Percentiles rank a stretch among this genome's conserved stretches.
Conservation (phyloP, 2,888 invertebrate genomes). For the Drosophila parthenogenetica region DNA sequence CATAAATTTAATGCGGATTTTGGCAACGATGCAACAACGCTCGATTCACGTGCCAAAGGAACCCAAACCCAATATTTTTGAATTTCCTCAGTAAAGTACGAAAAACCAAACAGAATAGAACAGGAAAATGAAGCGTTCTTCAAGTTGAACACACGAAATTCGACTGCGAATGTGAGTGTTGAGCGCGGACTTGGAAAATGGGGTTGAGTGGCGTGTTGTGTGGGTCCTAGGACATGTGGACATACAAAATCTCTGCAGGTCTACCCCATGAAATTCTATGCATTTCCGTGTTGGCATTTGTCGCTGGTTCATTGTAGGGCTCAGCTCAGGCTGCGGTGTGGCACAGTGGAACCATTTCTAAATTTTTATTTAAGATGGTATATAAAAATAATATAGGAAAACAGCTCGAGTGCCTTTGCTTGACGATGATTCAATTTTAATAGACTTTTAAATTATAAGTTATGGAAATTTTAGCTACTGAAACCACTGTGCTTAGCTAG, state of each 20-base stretch:
- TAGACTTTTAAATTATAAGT: too few species aligned
- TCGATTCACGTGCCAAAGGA: constrained; percentile 69
- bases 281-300: constrained; percentile 81
- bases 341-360: too few species aligned
- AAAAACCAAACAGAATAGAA: background rate
- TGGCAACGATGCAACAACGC: constrained; percentile 79
- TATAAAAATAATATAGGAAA: too few species aligned
- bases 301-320: constrained; percentile 68
- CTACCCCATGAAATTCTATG: constrained; percentile 67
- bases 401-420: too few species aligned
- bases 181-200: constrained; percentile 3
- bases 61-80: constrained; percentile 18
- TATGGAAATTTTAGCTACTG: too few species aligned
- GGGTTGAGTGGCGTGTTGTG: too few species aligned
- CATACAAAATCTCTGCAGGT: constrained; percentile 34
- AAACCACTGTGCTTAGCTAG: constrained; percentile 30
- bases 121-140: constrained; percentile 44
- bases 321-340: constrained; percentile 20
- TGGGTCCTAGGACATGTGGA: background rate
- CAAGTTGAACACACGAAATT: constrained; percentile 46
- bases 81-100: background rate
- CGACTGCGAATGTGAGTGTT: constrained; percentile 23
- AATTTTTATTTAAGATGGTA: too few species aligned
- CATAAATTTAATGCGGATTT: constrained; percentile 84
- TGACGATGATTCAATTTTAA: too few species aligned